A percentile compares a stretch with the other conserved stretches of the same genome.
Evolutionary conservation across 1,140 invertebrate genomes (phyloP).

Genomic region (Hydropsyche tenuis): DNA sequence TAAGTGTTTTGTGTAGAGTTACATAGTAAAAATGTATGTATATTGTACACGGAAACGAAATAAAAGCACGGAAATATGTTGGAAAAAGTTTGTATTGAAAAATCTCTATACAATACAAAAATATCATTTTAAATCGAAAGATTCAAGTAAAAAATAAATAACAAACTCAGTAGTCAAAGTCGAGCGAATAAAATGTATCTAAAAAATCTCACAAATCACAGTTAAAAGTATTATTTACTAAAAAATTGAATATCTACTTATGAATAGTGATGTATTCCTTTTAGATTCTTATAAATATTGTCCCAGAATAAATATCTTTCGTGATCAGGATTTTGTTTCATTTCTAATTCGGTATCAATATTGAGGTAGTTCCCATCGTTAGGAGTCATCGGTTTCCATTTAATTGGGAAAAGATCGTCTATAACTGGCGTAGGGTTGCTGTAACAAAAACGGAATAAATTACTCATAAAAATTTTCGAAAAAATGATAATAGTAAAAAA

Average conservation of each 20-base stretch:
- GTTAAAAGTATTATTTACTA: not conserved
- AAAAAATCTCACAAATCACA: constrained; percentile 9
- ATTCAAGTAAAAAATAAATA: no score
- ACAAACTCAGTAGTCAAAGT: no score
- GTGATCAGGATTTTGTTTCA: constrained; percentile 48
- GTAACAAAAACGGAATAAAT: constrained; percentile 16
- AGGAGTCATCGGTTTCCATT: constrained; percentile 45
- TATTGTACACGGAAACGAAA: no score
- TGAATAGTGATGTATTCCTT: not conserved
- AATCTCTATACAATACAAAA: no score
- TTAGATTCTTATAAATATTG: constrained; percentile 2
- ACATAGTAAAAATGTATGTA: no score
- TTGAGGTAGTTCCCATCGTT: constrained; percentile 48
- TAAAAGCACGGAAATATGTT: no score
- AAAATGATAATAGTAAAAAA: constrained; percentile 12
- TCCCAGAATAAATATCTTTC: constrained; percentile 51
- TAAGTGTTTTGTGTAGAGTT: no score
- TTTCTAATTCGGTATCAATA: constrained; percentile 49
- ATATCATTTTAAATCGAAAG: no score
- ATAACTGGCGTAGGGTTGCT: constrained; percentile 45
- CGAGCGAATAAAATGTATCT: no score
- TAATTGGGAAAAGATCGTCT: constrained; percentile 38
- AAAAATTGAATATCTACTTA: not conserved
- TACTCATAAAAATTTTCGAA: not conserved
- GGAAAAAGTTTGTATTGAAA: no score